Conservation (phyloP, 2,797 vertebrate genomes). For the Australoheros facetus region DNA sequence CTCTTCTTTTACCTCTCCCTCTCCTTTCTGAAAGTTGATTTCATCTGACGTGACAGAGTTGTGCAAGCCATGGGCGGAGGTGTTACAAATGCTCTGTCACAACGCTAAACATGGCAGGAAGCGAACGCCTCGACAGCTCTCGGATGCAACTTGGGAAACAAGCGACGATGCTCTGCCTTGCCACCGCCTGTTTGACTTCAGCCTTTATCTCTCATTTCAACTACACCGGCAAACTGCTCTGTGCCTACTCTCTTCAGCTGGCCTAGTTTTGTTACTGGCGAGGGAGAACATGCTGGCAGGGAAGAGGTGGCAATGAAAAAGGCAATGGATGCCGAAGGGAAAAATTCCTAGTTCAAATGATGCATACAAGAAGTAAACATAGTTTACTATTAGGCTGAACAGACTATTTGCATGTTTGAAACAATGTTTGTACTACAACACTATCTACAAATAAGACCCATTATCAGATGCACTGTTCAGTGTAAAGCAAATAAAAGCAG, state of each 20-base stretch:
- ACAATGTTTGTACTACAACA: slow-evolving; percentile 10
- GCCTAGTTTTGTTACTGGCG: slow-evolving; percentile 63
- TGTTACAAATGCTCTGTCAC: slow-evolving; percentile 72
- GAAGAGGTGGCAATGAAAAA: slow-evolving; percentile 25
- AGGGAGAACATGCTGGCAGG: slow-evolving; percentile 37
- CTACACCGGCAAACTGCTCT: slow-evolving; percentile 51
- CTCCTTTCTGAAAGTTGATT: slow-evolving; percentile 60
- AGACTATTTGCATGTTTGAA: slow-evolving; percentile 26
- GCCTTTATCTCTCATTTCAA: slow-evolving; percentile 66
- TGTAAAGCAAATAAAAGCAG: slow-evolving; percentile 12
- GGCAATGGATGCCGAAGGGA: slow-evolving; percentile 30
- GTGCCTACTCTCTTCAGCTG: slow-evolving; percentile 51
- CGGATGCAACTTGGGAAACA: slow-evolving; percentile 54
- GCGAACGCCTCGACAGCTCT: slow-evolving; percentile 59
- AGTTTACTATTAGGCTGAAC: slow-evolving; percentile 39
- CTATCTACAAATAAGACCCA: slow-evolving; percentile 20
- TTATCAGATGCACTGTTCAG: slow-evolving; percentile 1
- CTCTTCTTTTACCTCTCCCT: slow-evolving; percentile 36
- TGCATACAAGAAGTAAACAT: slow-evolving; percentile 31
- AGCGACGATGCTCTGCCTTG: slow-evolving; percentile 35
- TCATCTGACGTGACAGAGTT: slow-evolving; percentile 70
- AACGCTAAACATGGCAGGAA: slow-evolving; percentile 50
- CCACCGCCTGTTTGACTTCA: slow-evolving; percentile 64
- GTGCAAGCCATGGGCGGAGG: slow-evolving; percentile 62
- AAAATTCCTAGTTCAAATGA: slow-evolving; percentile 34